These are phyloP conservation scores for Thelaira solivaga DNA, from an alignment of 2,888 invertebrate genomes.

Conservation along the genomic window DNA sequence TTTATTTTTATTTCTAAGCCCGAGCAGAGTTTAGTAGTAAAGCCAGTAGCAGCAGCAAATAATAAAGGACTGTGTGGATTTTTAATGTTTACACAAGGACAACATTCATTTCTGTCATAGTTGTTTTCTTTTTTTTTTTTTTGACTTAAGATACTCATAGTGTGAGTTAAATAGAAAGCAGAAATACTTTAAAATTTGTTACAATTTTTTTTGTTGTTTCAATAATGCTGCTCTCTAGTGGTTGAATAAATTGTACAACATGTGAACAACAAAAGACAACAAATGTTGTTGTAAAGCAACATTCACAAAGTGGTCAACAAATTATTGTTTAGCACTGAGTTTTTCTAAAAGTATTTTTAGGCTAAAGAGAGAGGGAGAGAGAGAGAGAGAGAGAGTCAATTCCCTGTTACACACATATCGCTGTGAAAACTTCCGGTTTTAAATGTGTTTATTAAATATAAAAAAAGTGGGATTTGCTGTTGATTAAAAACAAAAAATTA, in stretches of 20 bases:
- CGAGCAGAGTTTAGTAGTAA: not conserved
- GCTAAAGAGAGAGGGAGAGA: too few species aligned
- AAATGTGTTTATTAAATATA: conserved; percentile 27
- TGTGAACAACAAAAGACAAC: conserved; percentile 23
- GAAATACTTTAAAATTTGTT: not conserved
- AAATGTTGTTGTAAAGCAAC: conserved; percentile 7
- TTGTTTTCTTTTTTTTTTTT: not conserved
- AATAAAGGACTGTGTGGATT: conserved; percentile 38
- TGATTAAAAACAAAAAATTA: conserved; percentile 4
- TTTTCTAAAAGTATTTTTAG: conserved; percentile 24
- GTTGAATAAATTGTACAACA: conserved; percentile 6
- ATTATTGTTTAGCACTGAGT: conserved; percentile 47
- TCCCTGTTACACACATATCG: not conserved
- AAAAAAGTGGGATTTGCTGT: too few species aligned
- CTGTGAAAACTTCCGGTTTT: conserved; percentile 52
- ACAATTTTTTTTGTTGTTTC: too few species aligned
- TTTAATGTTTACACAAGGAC: conserved; percentile 33
- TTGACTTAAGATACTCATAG: not conserved
- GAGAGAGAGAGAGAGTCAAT: too few species aligned
- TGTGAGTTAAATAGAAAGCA: not conserved
- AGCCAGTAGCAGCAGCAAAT: not conserved
- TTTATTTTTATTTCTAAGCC: not conserved
- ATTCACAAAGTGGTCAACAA: conserved; percentile 52
- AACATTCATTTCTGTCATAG: conserved; percentile 37
- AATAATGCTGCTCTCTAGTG: not conserved